phyloP scores from a whole-genome alignment of 2,113 vertebrate genomes.

The Mobula hypostoma region DNA sequence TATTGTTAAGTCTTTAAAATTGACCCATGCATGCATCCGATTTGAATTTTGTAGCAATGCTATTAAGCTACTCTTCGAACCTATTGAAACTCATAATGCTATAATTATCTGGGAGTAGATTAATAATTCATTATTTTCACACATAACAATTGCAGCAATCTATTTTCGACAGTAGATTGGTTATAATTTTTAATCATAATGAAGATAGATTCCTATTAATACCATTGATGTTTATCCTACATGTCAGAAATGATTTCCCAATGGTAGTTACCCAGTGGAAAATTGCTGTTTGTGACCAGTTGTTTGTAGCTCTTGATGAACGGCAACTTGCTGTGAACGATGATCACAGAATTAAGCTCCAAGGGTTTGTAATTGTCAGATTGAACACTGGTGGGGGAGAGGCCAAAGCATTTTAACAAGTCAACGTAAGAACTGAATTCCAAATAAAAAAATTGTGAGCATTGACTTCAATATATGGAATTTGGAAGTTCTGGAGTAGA shows the following conservation, averaged over 20 bases:
- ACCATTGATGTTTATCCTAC: not conserved
- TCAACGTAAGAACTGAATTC: not conserved
- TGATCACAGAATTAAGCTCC: not conserved
- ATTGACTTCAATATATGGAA: not conserved
- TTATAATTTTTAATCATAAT: not conserved
- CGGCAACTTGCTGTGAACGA: not conserved
- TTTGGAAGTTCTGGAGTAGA: not conserved
- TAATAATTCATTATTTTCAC: not conserved
- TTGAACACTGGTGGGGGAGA: not conserved
- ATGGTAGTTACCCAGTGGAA: not conserved
- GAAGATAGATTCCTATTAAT: not conserved
- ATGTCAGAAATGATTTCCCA: not conserved
- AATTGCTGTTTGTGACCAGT: not conserved
- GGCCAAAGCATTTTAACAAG: not conserved
- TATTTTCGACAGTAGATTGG: constrained; percentile 2
- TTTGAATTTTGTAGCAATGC: constrained; percentile 2
- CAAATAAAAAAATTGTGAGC: not conserved
- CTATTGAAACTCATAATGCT: not conserved
- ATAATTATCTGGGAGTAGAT: not conserved
- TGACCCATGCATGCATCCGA: not conserved
- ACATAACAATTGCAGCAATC: not conserved
- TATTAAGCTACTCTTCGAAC: constrained; percentile 7
- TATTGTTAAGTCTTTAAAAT: not conserved
- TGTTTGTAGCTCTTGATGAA: not conserved
- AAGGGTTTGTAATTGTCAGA: not conserved